Evolutionary conservation across 2,113 vertebrate genomes (phyloP), one percentile per base, ranked within the genome.

Genomic region (Cygnus buccinator): DNA sequence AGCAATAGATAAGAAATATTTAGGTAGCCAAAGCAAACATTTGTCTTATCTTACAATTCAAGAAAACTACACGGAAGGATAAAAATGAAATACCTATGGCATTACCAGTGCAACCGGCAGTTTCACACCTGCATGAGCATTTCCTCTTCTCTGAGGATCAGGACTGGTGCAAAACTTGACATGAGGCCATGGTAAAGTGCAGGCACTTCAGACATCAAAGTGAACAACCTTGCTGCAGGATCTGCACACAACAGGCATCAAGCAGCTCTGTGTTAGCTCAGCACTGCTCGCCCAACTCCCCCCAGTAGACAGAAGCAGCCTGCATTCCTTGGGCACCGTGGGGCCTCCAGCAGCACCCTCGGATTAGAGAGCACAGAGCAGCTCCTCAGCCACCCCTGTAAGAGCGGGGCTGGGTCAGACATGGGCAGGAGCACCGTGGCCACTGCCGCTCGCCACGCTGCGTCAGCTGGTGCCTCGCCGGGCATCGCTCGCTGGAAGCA

Each of bases 21-120:
- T 90, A 75, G 79, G 94, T 90, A 93, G 85, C 93, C 77, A 73
- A 73, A 90, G 71, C 61, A 87, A 91, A 92, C 74, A 67, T 84
- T 92, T 87, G 75, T 79, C 68, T 65, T 71, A 33, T 29, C 75
- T 77, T 54, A 55, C 22, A 55, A 55, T 9, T 8, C 26, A 55
- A 29, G 26, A 55, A 55, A n/a, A 12, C 39, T 48, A 63, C 39
- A 19, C 26, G 63, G 77, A 21, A 77, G 46, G n/a, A 46, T 29
- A 22, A 39, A 41, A 31, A 33, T 43, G 25, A 16, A 26, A 35
- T 13, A 15, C 16, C 52, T 55, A 16, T 28, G 28, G 22, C 29
- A 35, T 67, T 23, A 61, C 18, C 57, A 29, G 17, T 66, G 25
- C 48, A 16, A 7, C 26, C 28, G 33, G 55, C 39, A 15, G 33